phyloP scores from a whole-genome alignment of 2,797 vertebrate species.

The Clarias pachynema region DNA sequence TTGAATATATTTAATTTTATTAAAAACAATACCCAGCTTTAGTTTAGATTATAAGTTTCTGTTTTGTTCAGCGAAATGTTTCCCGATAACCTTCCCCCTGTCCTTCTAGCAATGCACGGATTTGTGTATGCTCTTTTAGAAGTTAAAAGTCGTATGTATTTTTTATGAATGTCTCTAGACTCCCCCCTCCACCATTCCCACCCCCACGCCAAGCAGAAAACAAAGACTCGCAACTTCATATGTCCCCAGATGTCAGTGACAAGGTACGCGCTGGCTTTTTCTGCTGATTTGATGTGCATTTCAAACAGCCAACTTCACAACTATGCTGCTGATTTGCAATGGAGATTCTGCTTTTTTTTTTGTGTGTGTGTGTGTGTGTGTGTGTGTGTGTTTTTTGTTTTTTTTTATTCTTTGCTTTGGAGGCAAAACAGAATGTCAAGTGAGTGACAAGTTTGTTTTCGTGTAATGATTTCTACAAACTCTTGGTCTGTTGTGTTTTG shows the following conservation, averaged over 20 bases:
- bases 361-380: too few relatives aligned
- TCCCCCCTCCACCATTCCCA: constrained; percentile 28
- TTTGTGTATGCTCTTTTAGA: constrained; percentile 80
- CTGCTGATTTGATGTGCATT: constrained; percentile 93
- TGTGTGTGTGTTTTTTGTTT: neutral
- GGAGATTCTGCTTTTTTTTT: constrained; percentile 69
- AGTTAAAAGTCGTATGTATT: constrained; percentile 80
- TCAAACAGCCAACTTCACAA: constrained; percentile 95
- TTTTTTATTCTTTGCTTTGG: constrained; percentile 69
- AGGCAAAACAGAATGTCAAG: constrained; percentile 81
- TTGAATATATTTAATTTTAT: neutral
- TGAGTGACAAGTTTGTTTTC: constrained; percentile 84
- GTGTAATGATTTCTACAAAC: constrained; percentile 83
- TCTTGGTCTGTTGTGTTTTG: constrained; percentile 82
- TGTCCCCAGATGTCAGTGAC: constrained; percentile 99
- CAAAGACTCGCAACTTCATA: constrained; percentile 95
- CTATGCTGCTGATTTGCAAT: constrained; percentile 89
- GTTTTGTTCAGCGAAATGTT: constrained; percentile 25
- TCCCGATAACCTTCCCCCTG: constrained; percentile 71
- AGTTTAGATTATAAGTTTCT: neutral
- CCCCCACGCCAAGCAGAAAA: constrained; percentile 63
- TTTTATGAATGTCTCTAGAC: constrained; percentile 82
- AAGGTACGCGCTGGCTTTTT: constrained; percentile 94
- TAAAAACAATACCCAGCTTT: neutral
- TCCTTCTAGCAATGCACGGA: constrained; percentile 77